A percentile compares a stretch with the other conserved stretches of the same genome.
Evolutionary conservation across 2,888 invertebrate genomes (phyloP).

Genomic region (Eurytoma adleriae): DNA sequence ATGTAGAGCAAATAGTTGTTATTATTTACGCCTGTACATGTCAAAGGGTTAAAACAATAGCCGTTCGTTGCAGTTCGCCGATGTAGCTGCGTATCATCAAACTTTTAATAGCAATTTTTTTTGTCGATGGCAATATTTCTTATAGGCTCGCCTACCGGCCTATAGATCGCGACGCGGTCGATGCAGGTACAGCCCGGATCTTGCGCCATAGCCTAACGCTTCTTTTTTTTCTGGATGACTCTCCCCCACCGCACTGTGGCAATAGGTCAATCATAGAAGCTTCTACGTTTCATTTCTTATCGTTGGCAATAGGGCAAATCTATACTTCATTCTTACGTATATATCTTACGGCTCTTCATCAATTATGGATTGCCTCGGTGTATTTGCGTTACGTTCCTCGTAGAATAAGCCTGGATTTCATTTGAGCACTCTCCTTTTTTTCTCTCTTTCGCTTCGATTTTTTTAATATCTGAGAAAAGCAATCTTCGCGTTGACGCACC

Average conservation of each 20-base stretch:
- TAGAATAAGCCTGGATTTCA: no score
- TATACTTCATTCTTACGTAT: not conserved
- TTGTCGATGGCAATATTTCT: not conserved
- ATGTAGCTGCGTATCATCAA: conserved; percentile 11
- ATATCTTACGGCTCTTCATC: not conserved
- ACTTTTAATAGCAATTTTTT: conserved; percentile 25
- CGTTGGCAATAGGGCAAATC: conserved; percentile 7
- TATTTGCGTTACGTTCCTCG: no score
- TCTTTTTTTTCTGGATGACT: conserved; percentile 14
- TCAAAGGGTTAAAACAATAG: not conserved
- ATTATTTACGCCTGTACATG: not conserved
- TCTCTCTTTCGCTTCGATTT: no score
- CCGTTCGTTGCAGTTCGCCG: not conserved
- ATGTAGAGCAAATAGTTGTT: conserved; percentile 14
- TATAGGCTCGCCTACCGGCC: not conserved
- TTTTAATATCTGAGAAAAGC: no score
- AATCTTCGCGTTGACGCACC: no score
- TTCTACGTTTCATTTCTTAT: conserved; percentile 39
- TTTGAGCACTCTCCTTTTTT: no score
- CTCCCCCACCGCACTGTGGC: conserved; percentile 29
- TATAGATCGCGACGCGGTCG: not conserved
- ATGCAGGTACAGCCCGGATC: conserved; percentile 9
- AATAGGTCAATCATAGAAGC: conserved; percentile 51
- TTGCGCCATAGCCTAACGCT: conserved; percentile 54
- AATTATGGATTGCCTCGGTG: no score